Evolutionary conservation across 2,888 invertebrate genomes (phyloP), one percentile per base, ranked within the genome.

Genomic region (Lepidochrysops patricia): DNA sequence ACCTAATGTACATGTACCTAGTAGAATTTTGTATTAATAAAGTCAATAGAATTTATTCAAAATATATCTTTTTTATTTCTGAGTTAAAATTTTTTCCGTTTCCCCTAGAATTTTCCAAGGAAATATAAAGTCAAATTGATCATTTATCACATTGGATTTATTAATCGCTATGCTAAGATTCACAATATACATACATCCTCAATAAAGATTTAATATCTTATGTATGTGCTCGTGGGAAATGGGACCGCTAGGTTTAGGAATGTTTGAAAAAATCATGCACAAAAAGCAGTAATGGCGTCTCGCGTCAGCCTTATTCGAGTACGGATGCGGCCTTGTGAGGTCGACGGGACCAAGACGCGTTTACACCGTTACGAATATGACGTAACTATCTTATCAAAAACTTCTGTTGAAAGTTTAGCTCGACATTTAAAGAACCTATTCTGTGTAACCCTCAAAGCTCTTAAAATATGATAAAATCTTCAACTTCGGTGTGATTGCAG

Each of bases 311-410:
- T 61, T 65, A 66, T 67, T 67, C 64, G 66, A 66, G 62, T 61
- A 65, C 70, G 79, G 77, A 75, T 73, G 71, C 77, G 82, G 82
- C 84, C 83, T 83, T 84, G 84, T 73, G 79, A 82, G 82, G 84
- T 80, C 82, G 54, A 54, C 54, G 32, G 9, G 19, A 9, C 26
- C 9, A 61, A 57, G 50, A 48, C 62, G 26, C 62, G 1, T 15
- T 78, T 64, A 80, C 81, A 84, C 83, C 75, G 75, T 59, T n/a
- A 1, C 32, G 61, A 60, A 58, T 12, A 34, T n/a, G n/a, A n/a
- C n/a, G n/a, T n/a, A n/a, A n/a, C n/a, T n/a, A n/a, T n/a, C n/a
- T n/a, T n/a, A n/a, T n/a, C n/a, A n/a, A n/a, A n/a, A n/a, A n/a
- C n/a, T n/a, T n/a, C 34, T 35, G 34, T 35, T n/a, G 34, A 35